Evolutionary conservation across 1,140 invertebrate species (phyloP).

Genomic region (Musca vetustissima): DNA sequence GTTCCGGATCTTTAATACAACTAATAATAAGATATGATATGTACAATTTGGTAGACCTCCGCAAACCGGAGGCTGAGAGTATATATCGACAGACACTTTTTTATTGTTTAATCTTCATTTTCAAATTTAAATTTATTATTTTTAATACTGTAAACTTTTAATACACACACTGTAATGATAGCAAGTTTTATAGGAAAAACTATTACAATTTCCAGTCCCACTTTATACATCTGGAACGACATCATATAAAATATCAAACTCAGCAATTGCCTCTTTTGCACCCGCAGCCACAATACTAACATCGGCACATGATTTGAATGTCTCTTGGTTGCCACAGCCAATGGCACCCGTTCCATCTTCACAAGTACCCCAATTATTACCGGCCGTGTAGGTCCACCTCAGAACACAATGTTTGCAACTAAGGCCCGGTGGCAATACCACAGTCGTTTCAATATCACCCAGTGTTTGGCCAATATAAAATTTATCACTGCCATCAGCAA

Average conservation of each 20-base stretch:
- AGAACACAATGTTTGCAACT: slow-evolving; percentile 68
- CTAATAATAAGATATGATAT: no score
- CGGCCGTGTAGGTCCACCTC: slow-evolving; percentile 67
- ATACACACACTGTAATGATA: no score
- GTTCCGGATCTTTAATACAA: no score
- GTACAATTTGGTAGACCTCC: no score
- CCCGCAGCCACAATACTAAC: slow-evolving; percentile 58
- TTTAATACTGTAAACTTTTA: no score
- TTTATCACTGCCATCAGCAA: slow-evolving; percentile 56
- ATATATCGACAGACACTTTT: no score
- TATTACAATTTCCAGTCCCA: no score
- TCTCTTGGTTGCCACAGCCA: slow-evolving; percentile 69
- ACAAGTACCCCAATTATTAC: slow-evolving; percentile 64
- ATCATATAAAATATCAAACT: neutral
- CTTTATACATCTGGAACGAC: no score
- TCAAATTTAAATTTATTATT: no score
- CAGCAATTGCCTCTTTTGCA: neutral
- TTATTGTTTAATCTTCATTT: no score
- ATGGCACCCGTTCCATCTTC: slow-evolving; percentile 49
- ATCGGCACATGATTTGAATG: slow-evolving; percentile 70
- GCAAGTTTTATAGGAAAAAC: no score
- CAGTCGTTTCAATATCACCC: slow-evolving; percentile 51
- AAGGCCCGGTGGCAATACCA: slow-evolving; percentile 59
- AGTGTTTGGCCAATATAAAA: slow-evolving; percentile 37
- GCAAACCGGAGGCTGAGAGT: no score